Conservation (phyloP, 2,797 vertebrate genomes). For the Scolopax rusticola region DNA sequence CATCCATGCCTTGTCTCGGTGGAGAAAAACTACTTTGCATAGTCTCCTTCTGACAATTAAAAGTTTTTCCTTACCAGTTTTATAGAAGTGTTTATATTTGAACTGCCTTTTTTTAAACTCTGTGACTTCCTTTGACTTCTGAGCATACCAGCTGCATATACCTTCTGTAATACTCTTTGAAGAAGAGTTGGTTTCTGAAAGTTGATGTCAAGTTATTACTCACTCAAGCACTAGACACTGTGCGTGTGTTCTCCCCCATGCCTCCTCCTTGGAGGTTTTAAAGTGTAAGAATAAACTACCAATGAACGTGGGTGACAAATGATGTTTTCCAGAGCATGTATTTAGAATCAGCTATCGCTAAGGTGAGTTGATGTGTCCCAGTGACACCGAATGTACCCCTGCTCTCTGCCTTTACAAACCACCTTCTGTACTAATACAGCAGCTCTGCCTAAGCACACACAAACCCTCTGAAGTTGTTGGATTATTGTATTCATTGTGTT, state of each 20-base stretch:
- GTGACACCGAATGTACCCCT: rapidly evolving
- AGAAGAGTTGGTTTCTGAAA: background rate
- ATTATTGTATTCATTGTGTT: background rate
- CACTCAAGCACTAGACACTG: background rate
- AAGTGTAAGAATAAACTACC: background rate
- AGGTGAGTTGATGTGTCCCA: background rate
- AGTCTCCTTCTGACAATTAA: background rate
- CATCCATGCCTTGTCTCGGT: background rate
- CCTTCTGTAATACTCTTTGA: background rate
- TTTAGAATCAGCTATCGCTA: rapidly evolving
- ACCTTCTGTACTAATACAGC: background rate
- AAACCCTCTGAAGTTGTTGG: background rate
- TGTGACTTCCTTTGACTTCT: background rate
- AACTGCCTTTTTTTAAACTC: background rate
- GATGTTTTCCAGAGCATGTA: background rate
- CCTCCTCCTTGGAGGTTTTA: background rate
- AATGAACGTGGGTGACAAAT: background rate
- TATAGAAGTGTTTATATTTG: background rate
- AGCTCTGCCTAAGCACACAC: background rate
- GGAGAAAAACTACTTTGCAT: background rate
- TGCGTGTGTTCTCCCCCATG: background rate
- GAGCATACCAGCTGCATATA: background rate
- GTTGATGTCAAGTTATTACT: background rate
- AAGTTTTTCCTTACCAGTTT: background rate
- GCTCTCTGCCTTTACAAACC: background rate